Percentiles rank a stretch among this genome's conserved stretches.
Evolutionary conservation across 2,113 vertebrate species (phyloP).

Genomic region (Lutjanus erythropterus): DNA sequence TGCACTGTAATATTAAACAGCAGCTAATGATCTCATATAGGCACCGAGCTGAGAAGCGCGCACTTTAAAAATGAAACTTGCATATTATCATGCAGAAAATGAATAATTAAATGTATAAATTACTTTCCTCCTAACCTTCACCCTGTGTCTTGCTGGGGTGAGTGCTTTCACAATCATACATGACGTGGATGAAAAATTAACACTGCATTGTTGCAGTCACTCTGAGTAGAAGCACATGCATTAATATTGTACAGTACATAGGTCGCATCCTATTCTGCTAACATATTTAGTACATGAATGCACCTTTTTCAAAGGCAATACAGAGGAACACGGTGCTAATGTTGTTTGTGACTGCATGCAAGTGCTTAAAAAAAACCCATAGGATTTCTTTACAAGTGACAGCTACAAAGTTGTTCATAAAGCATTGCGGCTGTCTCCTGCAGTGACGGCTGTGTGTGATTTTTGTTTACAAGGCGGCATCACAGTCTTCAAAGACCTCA

Average conservation of each 20-base stretch:
- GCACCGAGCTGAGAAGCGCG: background rate
- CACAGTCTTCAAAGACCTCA: conserved; percentile 26
- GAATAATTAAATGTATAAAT: conserved; percentile 70
- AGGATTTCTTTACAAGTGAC: background rate
- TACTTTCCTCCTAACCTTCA: conserved; percentile 56
- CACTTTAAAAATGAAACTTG: conserved; percentile 38
- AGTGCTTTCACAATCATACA: conserved; percentile 25
- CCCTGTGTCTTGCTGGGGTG: conserved; percentile 9
- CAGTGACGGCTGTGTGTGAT: background rate
- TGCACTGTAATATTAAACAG: conserved; percentile 24
- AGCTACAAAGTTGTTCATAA: conserved; percentile 29
- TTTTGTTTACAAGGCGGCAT: conserved; percentile 46
- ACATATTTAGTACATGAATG: background rate
- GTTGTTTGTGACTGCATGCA: background rate
- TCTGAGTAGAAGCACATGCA: background rate
- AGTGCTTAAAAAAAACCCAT: background rate
- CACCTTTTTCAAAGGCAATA: conserved; percentile 16
- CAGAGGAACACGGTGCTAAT: background rate
- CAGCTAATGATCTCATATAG: conserved; percentile 37
- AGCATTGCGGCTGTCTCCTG: conserved; percentile 24
- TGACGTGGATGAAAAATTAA: conserved; percentile 52
- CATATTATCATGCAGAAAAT: conserved; percentile 55
- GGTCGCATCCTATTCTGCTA: background rate
- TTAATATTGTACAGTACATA: background rate
- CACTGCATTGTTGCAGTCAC: background rate